Percentiles rank a stretch among this genome's conserved stretches.
Evolutionary conservation across 30 jellyfish, hydroid and myxozoan species (phyloP).

Genomic region (Aurelia coerulea): DNA sequence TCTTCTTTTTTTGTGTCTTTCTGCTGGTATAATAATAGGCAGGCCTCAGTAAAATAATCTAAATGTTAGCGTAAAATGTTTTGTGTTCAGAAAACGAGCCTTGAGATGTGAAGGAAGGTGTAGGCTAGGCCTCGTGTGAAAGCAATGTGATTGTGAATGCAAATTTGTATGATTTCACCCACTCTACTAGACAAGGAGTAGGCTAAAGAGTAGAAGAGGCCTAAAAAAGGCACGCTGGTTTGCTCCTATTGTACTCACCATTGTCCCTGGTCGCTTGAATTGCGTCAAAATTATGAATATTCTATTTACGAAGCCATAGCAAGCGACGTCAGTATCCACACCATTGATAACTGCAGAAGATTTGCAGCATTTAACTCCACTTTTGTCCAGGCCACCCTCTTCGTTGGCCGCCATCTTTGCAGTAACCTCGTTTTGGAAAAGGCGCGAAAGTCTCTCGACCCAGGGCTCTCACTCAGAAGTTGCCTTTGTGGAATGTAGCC

Average conservation of each 20-base stretch:
- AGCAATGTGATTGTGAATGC: too few relatives aligned
- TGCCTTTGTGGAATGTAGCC: too few relatives aligned
- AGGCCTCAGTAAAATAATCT: too few relatives aligned
- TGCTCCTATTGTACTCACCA: slow-evolving; percentile 21
- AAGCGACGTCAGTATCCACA: slow-evolving; percentile 58
- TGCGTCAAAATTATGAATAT: slow-evolving; percentile 77
- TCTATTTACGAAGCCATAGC: slow-evolving; percentile 75
- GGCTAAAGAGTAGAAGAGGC: too few relatives aligned
- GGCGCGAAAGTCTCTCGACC: too few relatives aligned
- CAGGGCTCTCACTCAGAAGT: too few relatives aligned
- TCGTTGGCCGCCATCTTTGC: background rate
- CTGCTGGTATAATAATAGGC: too few relatives aligned
- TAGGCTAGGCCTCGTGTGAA: too few relatives aligned
- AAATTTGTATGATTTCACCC: background rate
- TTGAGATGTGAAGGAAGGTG: too few relatives aligned
- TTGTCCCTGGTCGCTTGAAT: slow-evolving; percentile 82
- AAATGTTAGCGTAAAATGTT: too few relatives aligned
- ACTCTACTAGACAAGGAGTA: background rate
- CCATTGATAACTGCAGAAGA: slow-evolving; percentile 43
- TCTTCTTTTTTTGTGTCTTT: too few relatives aligned
- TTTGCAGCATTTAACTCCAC: slow-evolving; percentile 16
- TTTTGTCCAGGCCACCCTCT: background rate
- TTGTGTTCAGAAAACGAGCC: too few relatives aligned
- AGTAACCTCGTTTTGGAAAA: background rate
- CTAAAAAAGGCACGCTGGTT: background rate